Evolutionary conservation across 1,140 invertebrate species (phyloP), one percentile per base, ranked within the genome.

Genomic region (Sarcophaga peregrina): DNA sequence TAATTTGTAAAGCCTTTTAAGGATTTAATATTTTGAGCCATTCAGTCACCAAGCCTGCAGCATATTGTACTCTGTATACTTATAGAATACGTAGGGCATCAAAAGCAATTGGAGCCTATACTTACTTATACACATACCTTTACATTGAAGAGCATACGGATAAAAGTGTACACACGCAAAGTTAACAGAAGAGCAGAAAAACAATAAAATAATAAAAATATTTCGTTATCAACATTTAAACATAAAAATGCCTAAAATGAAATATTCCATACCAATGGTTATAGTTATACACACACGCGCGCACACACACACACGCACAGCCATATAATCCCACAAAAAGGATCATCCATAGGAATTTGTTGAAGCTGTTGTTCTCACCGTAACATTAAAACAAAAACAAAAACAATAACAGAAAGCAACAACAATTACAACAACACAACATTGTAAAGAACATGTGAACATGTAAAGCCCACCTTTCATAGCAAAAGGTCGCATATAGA

Each of bases 201-300:
- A 76, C 45, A 50, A 47, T 50, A 50, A 76, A 76, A 76, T 76
- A 76, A 76, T 47, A 76, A 76, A 76, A 50, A 76, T 47, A 76
- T 76, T 76, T 47, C 74, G 74, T 47, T 76, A 76, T 76, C 48
- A 76, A 15, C 45, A 46, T 76, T 76, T n/a, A 76, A 68, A 68
- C 62, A 68, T 68, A 20, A 68, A 68, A 68, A 68, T 68, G 62
- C 62, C 62, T 68, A 68, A 68, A 11, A 68, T 68, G 62, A 68
- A 68, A 68, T 20, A 68, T 68, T 20, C 62, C 62, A 68, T 68
- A 20, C 62, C 62, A 20, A 20, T 20, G 25, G 25, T 37, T 52
- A 52, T 52, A 10, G 50, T 1, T 52, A 52, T 13, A 10, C 50
- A 9, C 50, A 52, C 13, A 52, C 50, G 5, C 5, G 5, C 54